A percentile compares a stretch with the other conserved stretches of the same genome.
phyloP scores from a whole-genome alignment of 2,888 invertebrate species.

The Idaea dimidiata region DNA sequence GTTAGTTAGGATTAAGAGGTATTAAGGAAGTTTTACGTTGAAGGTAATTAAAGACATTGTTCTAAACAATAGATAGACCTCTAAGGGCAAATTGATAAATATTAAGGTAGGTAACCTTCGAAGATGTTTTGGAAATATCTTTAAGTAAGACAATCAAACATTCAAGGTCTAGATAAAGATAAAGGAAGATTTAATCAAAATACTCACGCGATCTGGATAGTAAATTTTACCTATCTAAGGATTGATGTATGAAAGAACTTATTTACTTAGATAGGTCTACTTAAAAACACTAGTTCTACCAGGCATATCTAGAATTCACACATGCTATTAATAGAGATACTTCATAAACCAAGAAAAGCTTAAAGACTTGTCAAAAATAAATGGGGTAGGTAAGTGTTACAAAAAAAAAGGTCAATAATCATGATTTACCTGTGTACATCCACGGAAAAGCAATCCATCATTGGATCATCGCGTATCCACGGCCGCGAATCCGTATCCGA shows the following conservation, averaged over 20 bases:
- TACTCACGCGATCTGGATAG: conserved; percentile 36
- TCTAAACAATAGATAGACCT: conserved; percentile 6
- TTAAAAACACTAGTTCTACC: conserved; percentile 49
- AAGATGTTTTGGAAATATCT: conserved; percentile 55
- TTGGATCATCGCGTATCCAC: conserved; percentile 70
- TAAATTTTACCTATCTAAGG: conserved; percentile 43
- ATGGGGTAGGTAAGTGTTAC: conserved; percentile 39
- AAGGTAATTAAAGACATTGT: background rate
- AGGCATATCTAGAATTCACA: conserved; percentile 22
- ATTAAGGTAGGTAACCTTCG: conserved; percentile 26
- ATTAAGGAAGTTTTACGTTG: conserved; percentile 4
- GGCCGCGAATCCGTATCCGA: conserved; percentile 44
- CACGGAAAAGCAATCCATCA: conserved; percentile 79
- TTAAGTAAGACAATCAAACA: conserved; percentile 48
- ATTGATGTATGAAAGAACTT: conserved; percentile 52
- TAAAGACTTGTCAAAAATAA: conserved; percentile 31
- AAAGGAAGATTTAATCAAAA: conserved; percentile 50
- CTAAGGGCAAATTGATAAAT: conserved; percentile 5
- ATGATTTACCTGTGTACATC: conserved; percentile 72
- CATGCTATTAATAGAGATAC: background rate
- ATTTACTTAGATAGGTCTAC: conserved; percentile 36
- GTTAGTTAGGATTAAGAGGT: conserved; percentile 15
- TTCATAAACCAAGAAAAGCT: background rate
- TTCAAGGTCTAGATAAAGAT: conserved; percentile 56
- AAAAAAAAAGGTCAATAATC: conserved; percentile 54